These are phyloP conservation scores for Lissonota sp. DNA, from an alignment of 2,888 invertebrate species.

Conservation along the genomic window DNA sequence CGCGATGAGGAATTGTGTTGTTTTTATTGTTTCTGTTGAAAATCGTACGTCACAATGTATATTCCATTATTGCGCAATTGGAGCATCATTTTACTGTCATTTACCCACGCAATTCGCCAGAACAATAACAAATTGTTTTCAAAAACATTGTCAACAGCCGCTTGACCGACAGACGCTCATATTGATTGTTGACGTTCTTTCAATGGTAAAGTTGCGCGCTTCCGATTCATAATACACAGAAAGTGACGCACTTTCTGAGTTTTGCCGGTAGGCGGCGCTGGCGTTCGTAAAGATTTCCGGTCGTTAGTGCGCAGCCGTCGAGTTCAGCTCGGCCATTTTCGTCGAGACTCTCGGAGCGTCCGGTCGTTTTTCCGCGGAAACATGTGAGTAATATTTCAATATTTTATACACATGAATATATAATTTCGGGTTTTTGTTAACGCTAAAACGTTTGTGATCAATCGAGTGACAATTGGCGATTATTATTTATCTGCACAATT, in stretches of 20 bases:
- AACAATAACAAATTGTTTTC: not conserved
- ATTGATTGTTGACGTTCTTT: not conserved
- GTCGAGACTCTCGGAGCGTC: slow-evolving; percentile 29
- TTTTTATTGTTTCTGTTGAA: not conserved
- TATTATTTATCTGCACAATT: not conserved
- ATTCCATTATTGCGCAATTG: slow-evolving; percentile 7
- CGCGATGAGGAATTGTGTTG: not conserved
- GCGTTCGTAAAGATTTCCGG: slow-evolving; percentile 4
- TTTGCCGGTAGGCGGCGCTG: slow-evolving; percentile 18
- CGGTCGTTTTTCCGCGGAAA: slow-evolving; percentile 62
- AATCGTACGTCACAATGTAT: not conserved
- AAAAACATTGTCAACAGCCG: slow-evolving; percentile 23
- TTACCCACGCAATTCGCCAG: not conserved
- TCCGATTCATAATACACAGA: not conserved
- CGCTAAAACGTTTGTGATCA: not conserved
- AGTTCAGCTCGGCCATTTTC: slow-evolving; percentile 72
- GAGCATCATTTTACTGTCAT: not conserved
- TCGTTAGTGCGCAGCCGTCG: not conserved
- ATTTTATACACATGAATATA: not conserved
- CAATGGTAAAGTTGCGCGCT: not conserved
- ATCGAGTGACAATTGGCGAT: not conserved
- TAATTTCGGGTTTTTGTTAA: not conserved
- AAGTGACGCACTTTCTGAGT: slow-evolving; percentile 22
- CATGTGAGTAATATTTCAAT: slow-evolving; percentile 65
- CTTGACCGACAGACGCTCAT: slow-evolving; percentile 19